Evolutionary conservation across 1,140 invertebrate genomes (phyloP).

Genomic region (Aphaenogaster ashmeadi): DNA sequence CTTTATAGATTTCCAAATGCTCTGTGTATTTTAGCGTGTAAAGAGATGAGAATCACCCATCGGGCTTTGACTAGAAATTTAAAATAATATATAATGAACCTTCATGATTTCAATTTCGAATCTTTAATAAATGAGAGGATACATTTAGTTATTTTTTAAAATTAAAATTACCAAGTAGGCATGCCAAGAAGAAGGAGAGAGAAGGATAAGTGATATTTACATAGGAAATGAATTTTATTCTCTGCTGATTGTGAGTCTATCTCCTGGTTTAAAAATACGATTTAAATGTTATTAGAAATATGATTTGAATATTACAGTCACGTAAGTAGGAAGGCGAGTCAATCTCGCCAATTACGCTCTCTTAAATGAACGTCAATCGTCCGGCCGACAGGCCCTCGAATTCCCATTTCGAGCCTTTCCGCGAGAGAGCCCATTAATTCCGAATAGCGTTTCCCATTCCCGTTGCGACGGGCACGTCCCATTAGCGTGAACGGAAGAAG

Average conservation of each 20-base stretch:
- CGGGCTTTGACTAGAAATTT: not conserved
- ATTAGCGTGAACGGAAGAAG: conserved; percentile 44
- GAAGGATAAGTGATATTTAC: not conserved
- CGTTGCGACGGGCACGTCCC: not conserved
- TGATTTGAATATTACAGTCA: not conserved
- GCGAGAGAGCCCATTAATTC: conserved; percentile 15
- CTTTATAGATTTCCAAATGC: not conserved
- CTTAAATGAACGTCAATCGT: not conserved
- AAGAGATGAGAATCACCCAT: not conserved
- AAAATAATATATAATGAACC: not conserved
- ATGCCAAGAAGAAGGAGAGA: too few species aligned
- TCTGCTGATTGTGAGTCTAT: not conserved
- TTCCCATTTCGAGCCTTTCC: not conserved
- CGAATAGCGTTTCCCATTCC: conserved; percentile 24
- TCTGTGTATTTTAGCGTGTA: not conserved
- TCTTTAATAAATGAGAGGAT: not conserved
- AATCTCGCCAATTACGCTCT: not conserved
- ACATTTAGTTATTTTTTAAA: not conserved
- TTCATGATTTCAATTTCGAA: not conserved
- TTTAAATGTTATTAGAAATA: not conserved
- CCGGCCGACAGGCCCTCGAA: not conserved
- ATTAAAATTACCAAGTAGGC: not conserved
- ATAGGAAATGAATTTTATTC: not conserved
- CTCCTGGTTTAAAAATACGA: not conserved
- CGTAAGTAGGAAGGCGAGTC: not conserved